These are phyloP conservation scores for Trogon melanurus DNA, from an alignment of 2,113 vertebrate species.

Conservation along the genomic window DNA sequence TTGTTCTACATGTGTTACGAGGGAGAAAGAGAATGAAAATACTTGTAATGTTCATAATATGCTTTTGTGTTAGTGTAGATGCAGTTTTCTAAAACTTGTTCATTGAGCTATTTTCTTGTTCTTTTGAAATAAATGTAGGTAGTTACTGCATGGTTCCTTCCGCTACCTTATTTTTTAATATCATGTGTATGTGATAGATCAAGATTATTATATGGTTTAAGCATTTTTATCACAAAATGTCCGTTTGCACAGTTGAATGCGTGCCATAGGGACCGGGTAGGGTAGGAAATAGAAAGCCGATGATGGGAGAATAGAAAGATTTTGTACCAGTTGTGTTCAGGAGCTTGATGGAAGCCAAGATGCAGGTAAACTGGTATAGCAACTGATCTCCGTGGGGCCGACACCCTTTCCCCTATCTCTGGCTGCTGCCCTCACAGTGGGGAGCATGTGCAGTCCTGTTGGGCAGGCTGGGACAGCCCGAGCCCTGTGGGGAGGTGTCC, in stretches of 20 bases:
- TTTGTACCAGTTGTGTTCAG: neutral
- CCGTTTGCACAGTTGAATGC: neutral
- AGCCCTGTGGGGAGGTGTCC: neutral
- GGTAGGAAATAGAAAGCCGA: neutral
- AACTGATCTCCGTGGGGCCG: neutral
- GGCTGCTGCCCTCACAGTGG: neutral
- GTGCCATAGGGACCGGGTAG: accelerated
- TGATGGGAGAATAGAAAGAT: neutral
- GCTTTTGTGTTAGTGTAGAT: neutral
- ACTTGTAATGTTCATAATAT: neutral
- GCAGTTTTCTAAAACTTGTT: neutral
- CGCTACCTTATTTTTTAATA: neutral
- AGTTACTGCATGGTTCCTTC: neutral
- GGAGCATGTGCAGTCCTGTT: neutral
- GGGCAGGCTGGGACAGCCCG: neutral
- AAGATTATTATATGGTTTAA: neutral
- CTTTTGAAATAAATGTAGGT: neutral
- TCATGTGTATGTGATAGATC: neutral
- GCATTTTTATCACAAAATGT: neutral
- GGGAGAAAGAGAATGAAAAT: neutral
- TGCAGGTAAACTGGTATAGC: neutral
- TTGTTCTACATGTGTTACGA: neutral
- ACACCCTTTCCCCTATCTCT: neutral
- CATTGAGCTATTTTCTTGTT: neutral
- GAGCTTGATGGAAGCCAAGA: neutral